These are phyloP conservation scores for Bombus ignitus DNA, from an alignment of 1,140 invertebrate species.

Conservation along the genomic window DNA sequence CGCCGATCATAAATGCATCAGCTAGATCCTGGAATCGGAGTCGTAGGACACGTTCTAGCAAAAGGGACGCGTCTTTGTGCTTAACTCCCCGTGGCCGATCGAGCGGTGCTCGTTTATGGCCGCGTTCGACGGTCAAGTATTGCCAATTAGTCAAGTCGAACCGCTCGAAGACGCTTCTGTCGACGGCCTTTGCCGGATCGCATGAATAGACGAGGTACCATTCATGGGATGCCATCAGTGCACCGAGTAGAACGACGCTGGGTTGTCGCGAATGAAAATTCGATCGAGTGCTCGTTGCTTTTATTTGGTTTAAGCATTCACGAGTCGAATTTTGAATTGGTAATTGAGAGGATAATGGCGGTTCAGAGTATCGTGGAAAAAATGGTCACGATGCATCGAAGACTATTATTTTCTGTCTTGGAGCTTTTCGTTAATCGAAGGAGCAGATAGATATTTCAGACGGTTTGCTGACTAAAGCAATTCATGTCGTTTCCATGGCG, in stretches of 20 bases:
- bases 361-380: background rate
- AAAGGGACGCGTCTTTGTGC: conserved; percentile 10
- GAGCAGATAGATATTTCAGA: no score
- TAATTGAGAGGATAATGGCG: background rate
- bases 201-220: conserved; percentile 21
- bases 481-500: no score
- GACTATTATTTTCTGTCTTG: no score
- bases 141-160: conserved; percentile 35
- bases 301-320: background rate
- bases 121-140: conserved; percentile 18
- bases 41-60: background rate
- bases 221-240: conserved; percentile 15
- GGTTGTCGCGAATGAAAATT: background rate
- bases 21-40: background rate
- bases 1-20: conserved; percentile 1
- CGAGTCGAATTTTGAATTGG: background rate
- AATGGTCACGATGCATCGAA: no score
- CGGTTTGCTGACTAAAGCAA: no score
- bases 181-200: background rate
- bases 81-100: conserved; percentile 28
- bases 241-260: background rate
- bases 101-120: conserved; percentile 22
- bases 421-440: no score
- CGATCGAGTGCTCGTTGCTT: background rate
- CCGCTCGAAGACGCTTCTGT: conserved; percentile 25